Base-by-base conservation (phyloP, 2,797 vertebrate genomes). In the Champsocephalus gunnari region DNA sequence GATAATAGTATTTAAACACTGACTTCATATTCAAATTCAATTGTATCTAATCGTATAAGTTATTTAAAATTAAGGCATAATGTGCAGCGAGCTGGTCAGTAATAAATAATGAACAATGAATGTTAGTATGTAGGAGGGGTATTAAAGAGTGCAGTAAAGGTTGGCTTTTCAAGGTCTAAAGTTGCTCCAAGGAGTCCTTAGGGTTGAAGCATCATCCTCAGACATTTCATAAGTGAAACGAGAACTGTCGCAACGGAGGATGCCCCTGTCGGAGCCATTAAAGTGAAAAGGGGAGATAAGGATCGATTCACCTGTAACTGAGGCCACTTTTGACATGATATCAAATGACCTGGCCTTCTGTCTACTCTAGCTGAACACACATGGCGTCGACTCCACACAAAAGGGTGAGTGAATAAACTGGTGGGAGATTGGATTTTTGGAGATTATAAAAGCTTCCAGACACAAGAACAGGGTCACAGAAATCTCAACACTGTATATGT, bases 231-330 rank as follows among this genome's bases (percentile, higher is more conserved):
- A 81, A 81, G 76, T 59, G 66, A 81, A 85, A 56, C 53, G 49
- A 73, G 21, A 86, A 80, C 79, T 90, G 84, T 91, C 88, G 92
- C 86, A 86, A 81, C 71, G 0, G 55, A 88, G 83, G 79, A 84
- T 86, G 81, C 71, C 49, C 56, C 71, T 86, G 89, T 90, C 83
- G 87, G 83, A 88, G 79, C 77, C 81, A 85, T 93, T 90, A 87
- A 51, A 75, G 86, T 56, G 75, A 86, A 85, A 83, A 87, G 83
- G 84, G 51, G 73, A 87, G 88, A 90, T 82, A 61, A 75, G 88
- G 90, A 94, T 95, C 89, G 82, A 94, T 94, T 92, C 89, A 89
- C 89, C 92, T 84, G 90, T 84, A 93, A 91, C 90, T 79, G 75
- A 88, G 83, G 91, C 86, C 85, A 85, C 81, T 85, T 91, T 87